Base-by-base conservation (phyloP, 2,888 invertebrate genomes). In the Chrysopilus asiliformis region DNA sequence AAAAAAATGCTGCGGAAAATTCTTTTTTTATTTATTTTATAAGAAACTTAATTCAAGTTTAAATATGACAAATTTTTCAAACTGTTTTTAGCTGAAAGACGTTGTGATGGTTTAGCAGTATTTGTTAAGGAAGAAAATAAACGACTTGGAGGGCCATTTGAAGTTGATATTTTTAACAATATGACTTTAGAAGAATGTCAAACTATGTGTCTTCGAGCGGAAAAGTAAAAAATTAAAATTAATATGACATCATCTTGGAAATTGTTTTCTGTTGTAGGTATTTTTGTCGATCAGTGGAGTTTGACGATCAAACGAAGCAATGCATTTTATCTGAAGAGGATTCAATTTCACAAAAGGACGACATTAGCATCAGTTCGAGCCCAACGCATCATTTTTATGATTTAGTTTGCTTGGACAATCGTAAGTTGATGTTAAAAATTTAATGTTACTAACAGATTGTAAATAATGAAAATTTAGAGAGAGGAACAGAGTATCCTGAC, bases 311-410 rank as follows among this genome's bases (percentile, higher is more conserved):
- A 68, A 82, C 82, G 3, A 76, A 80, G 37, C 79, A 82, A 50
- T 90, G 90, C 51, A 80, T 85, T n/a, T 68, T 90, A 27, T 87
- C 86, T 1, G 89, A 89, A 60, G 90, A 90, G 63, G 89, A 90
- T 56, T 87, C 87, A 0, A 77, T 84, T 26, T 87, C 86, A 0
- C 85, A 86, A 57, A 84, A 85, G 54, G 85, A 87, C 56, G 86
- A 87, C 55, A 76, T 89, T 48, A 80, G 84, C 32, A 77, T 80
- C 22, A 84, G 84, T 57, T 83, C 79, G 49, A 84, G 84, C 49
- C 81, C 82, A 3, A 82, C 82, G 8, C 84, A 86, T 60, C 81
- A 86, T 56, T 83, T 87, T 57, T 89, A 85, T 55, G 87, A 89
- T 62, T 75, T 89, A 40, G 83, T 87, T 40, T 89, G 89, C 57